Evolutionary conservation across 30 jellyfish, hydroid and myxozoan species (phyloP), one percentile per base, ranked within the genome.

Genomic region (Pseudorhiza aurosa): DNA sequence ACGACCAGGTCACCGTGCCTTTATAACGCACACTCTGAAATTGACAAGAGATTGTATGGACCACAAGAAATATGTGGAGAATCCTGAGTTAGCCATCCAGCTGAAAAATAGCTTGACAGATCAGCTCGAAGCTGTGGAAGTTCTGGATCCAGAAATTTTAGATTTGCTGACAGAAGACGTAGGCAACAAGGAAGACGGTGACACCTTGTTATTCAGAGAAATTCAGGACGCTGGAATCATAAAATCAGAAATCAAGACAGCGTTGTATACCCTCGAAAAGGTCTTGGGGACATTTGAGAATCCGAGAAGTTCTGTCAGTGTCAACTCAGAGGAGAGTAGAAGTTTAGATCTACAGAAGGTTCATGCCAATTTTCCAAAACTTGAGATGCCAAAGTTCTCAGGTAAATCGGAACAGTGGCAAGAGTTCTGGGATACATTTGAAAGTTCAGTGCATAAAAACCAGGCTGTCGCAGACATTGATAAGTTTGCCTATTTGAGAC

Each of bases 341-440:
- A 49, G 63, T 49, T 49, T 12, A 42, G 55, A 15, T 15, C 55
- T 42, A 42, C 9, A 42, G 55, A 42, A 42, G 55, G 55, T 49
- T 3, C n/a, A n/a, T n/a, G 75, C 75, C 8, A 59, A 32, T 10
- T 32, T 59, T 7, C 75, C 75, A 3, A 25, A 59, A 32, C 27
- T 59, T n/a, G 75, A 59, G 50, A 59, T 59, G 75, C 36, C 36
- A 3, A 71, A 15, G 26, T 44, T 71, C 39, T 12, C 37, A 11
- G 85, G 71, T 4, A 31, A 69, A 29, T 43, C 40, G 4, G 43
- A 18, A 21, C 72, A 46, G 55, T 71, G 72, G 85, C 85, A 71
- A 45, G 85, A 51, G 85, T 71, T 71, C 1, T 71, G 85, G 85
- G 85, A 71, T 31, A 0, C 33, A 8, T 71, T 71, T 25, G 72